These are phyloP conservation scores for Sebastes minor DNA, from an alignment of 2,797 vertebrate species.

Conservation along the genomic window DNA sequence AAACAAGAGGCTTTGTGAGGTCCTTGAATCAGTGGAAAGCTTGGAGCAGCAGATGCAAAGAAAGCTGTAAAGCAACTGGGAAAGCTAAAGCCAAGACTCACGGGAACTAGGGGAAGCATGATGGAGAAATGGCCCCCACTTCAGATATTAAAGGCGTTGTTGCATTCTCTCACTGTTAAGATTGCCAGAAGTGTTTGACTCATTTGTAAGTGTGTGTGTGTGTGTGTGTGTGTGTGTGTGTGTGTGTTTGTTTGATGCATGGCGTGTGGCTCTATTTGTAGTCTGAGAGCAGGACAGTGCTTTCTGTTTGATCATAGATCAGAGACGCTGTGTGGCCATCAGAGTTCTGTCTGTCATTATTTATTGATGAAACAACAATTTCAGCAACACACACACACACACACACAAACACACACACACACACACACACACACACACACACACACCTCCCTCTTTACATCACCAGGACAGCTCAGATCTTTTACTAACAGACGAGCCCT, in stretches of 20 bases:
- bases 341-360: constrained; percentile 60
- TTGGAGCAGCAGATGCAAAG: neutral
- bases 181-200: constrained; percentile 4
- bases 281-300: constrained; percentile 45
- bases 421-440: neutral
- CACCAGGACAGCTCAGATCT: constrained; percentile 52
- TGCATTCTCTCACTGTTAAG: neutral
- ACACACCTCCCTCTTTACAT: constrained; percentile 9
- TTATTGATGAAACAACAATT: constrained; percentile 76
- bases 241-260: constrained; percentile 8
- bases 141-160: constrained; percentile 14
- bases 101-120: neutral
- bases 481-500: constrained; percentile 36
- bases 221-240: neutral
- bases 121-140: constrained; percentile 1
- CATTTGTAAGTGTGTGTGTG: neutral
- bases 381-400: constrained; percentile 6
- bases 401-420: neutral
- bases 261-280: constrained; percentile 43
- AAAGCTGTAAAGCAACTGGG: neutral
- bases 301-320: constrained; percentile 72
- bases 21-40: constrained; percentile 14
- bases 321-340: constrained; percentile 52
- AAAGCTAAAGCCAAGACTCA: neutral
- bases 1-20: constrained; percentile 40